phyloP scores from a whole-genome alignment of 2,888 invertebrate genomes.

The Ormyrus thymus region DNA sequence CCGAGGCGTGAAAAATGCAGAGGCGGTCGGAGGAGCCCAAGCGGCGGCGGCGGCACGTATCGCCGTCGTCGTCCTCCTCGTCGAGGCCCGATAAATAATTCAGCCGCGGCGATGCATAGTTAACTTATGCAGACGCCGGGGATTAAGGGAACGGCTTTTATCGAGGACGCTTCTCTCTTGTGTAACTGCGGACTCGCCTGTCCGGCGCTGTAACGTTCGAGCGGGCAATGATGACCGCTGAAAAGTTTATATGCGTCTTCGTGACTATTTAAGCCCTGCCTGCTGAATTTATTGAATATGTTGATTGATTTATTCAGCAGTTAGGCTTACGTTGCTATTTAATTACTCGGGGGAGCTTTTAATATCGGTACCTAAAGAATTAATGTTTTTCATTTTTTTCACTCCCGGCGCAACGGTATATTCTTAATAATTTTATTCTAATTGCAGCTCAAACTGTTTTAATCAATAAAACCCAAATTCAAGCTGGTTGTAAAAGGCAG shows the following conservation, averaged over 20 bases:
- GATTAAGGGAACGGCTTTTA: conserved; percentile 58
- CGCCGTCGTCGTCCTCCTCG: neutral
- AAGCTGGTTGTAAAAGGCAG: no score
- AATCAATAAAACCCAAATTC: no score
- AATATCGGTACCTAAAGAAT: neutral
- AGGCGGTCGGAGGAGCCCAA: conserved; percentile 3
- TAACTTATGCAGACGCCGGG: conserved; percentile 56
- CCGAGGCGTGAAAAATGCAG: conserved; percentile 55
- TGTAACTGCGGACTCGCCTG: no score
- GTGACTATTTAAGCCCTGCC: conserved; percentile 8
- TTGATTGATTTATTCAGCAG: no score
- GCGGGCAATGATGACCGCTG: conserved; percentile 23
- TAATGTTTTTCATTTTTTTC: no score
- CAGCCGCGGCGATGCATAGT: conserved; percentile 59
- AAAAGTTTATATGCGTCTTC: conserved; percentile 34
- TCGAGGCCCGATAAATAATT: conserved; percentile 58
- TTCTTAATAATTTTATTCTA: no score
- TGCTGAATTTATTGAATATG: conserved; percentile 19
- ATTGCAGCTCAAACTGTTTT: no score
- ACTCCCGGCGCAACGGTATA: no score
- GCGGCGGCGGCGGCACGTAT: neutral
- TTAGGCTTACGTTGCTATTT: neutral
- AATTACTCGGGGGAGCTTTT: neutral
- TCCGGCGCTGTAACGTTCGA: neutral
- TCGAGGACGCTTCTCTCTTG: conserved; percentile 41